These are phyloP conservation scores for Philaethria dido DNA, from an alignment of 2,888 invertebrate genomes.

Conservation along the genomic window DNA sequence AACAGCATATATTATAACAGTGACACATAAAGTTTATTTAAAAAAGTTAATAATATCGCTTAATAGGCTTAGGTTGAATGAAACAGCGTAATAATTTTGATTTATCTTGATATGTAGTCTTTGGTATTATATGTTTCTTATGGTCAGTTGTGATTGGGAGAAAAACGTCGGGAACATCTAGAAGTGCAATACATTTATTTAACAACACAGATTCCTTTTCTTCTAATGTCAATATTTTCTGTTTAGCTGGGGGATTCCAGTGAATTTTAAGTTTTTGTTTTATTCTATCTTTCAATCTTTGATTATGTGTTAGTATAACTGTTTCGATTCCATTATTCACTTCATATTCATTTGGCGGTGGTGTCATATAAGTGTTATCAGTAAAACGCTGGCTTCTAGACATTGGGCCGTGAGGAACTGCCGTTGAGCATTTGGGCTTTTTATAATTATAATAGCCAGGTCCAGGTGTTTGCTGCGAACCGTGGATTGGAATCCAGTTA, in stretches of 20 bases:
- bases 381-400: conserved; percentile 59
- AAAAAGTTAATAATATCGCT: conserved; percentile 19
- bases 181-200: conserved; percentile 57
- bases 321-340: conserved; percentile 61
- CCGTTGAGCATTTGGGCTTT: conserved; percentile 57
- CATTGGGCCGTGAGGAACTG: conserved; percentile 63
- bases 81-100: conserved; percentile 54
- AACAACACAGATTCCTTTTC: conserved; percentile 58
- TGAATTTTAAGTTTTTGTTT: conserved; percentile 54
- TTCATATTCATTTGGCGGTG: conserved; percentile 65
- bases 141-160: conserved; percentile 26
- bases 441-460: conserved; percentile 61
- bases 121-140: conserved; percentile 10
- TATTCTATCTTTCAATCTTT: conserved; percentile 59
- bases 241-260: conserved; percentile 53
- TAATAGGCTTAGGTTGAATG: conserved; percentile 41
- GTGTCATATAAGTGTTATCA: conserved; percentile 44
- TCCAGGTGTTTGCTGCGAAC: conserved; percentile 59
- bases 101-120: conserved; percentile 32
- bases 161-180: conserved; percentile 50
- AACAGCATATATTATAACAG: not conserved
- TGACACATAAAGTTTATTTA: conserved; percentile 2
- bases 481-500: conserved; percentile 62
- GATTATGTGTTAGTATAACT: conserved; percentile 64
- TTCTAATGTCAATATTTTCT: conserved; percentile 48